Conservation (phyloP, 2,797 vertebrate genomes). For the Myripristis murdjan region DNA sequence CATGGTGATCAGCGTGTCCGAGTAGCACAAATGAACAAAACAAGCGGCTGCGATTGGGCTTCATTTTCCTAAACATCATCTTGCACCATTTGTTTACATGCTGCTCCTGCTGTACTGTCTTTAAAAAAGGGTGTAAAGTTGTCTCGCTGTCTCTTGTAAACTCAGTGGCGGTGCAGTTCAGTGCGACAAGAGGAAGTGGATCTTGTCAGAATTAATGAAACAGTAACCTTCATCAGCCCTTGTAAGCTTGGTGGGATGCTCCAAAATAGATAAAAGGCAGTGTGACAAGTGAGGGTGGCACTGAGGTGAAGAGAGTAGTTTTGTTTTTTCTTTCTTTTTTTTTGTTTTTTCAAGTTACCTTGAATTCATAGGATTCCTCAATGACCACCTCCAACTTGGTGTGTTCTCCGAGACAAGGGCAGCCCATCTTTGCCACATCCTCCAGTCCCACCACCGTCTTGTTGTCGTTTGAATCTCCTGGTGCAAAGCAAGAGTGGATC, state of each 20-base stretch:
- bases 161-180: background rate
- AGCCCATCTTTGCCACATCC: constrained; percentile 89
- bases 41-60: constrained; percentile 1
- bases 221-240: constrained; percentile 6
- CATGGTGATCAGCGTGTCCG: background rate
- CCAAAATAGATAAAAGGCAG: background rate
- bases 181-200: constrained; percentile 1
- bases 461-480: constrained; percentile 90
- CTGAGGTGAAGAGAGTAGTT: constrained; percentile 9
- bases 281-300: background rate
- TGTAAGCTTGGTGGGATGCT: background rate
- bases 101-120: background rate
- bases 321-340: too few relatives aligned
- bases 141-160: too few relatives aligned
- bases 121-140: too few relatives aligned
- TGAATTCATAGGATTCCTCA: constrained; percentile 93
- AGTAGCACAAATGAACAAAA: too few relatives aligned
- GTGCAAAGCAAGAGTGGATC: constrained; percentile 1
- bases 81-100: constrained; percentile 7
- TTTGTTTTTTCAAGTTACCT: constrained; percentile 76
- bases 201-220: constrained; percentile 11
- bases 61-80: constrained; percentile 34
- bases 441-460: constrained; percentile 80
- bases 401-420: constrained; percentile 89
- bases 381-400: constrained; percentile 90